Base-by-base conservation (phyloP, 2,113 vertebrate species). In the Malurus melanocephalus region DNA sequence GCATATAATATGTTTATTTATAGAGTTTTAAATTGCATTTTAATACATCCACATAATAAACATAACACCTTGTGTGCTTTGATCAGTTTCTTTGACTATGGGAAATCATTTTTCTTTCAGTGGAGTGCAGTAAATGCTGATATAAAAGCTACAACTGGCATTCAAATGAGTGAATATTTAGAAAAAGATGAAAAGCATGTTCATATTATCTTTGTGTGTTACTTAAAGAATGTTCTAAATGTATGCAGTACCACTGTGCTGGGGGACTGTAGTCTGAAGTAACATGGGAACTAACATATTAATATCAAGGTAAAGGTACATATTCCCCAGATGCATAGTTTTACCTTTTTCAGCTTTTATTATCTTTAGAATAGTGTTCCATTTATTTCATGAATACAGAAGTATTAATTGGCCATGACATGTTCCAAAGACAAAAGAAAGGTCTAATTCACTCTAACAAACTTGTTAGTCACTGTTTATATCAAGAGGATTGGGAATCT, bases 381-480 rank as follows among this genome's bases (percentile, higher is more conserved):
- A 96, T 98, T 98, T 98, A 97, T 97, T 97, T 97, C 97, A 97
- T 96, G 97, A 97, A 95, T 98, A 97, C 97, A 97, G 97, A 97
- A 96, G 92, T 97, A 97, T 97, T 99, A 98, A 99, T 99, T 98
- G 97, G 97, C 96, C 95, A 96, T 99, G 98, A 98, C 98, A 98
- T 93, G 95, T 97, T 97, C 97, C 97, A 97, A 97, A 99, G 99
- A 99, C 98, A 98, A 99, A 99, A 99, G 99, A 98, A 98, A 97
- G 93, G 95, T 97, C 97, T 99, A 99, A 99, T 99, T 98, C 97
- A 98, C 95, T 98, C 97, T 98, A 99, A 98, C 98, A 99, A 99
- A 99, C 98, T 98, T 98, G 97, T 98, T 98, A 97, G 98, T 98
- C 97, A 95, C 97, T 98, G 94, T 97, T 98, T 98, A 97, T 96